Conservation (phyloP, 2,888 invertebrate species). For the Amphipyra berbera region DNA sequence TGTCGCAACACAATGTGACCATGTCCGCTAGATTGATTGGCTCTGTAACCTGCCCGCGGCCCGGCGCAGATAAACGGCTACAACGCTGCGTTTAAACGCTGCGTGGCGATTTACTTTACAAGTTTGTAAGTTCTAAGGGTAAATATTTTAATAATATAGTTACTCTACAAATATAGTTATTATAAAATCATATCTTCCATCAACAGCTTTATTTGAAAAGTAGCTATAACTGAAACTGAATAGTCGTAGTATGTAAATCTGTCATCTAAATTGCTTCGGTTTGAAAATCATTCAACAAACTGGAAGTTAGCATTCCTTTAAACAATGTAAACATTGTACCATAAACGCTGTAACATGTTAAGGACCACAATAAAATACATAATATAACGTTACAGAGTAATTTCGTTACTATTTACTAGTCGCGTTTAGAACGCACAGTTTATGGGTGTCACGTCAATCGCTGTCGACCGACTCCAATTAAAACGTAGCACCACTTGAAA, state of each 20-base stretch:
- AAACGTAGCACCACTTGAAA: conserved; percentile 75
- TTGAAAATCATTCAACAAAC: neutral
- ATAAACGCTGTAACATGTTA: conserved; percentile 14
- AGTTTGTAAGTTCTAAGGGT: too few relatives aligned
- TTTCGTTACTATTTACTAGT: conserved; percentile 23
- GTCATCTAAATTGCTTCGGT: too few relatives aligned
- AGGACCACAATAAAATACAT: conserved; percentile 19
- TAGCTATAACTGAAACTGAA: neutral
- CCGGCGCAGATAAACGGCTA: conserved; percentile 37
- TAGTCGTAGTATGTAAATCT: neutral
- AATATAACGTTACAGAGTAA: conserved; percentile 23
- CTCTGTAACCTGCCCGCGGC: conserved; percentile 21
- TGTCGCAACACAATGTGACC: conserved; percentile 66
- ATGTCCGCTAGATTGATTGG: conserved; percentile 68
- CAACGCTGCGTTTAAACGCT: conserved; percentile 38
- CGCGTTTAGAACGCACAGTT: conserved; percentile 62
- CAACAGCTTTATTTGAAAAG: neutral
- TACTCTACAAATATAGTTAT: too few relatives aligned
- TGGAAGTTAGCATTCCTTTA: conserved; percentile 20
- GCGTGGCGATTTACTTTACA: too few relatives aligned
- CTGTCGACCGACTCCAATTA: conserved; percentile 74
- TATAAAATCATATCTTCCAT: too few relatives aligned
- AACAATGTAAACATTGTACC: conserved; percentile 29
- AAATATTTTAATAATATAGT: too few relatives aligned
- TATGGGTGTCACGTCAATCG: conserved; percentile 65